Conservation (phyloP, 2,113 vertebrate genomes). For the Brienomyrus brachyistius region DNA sequence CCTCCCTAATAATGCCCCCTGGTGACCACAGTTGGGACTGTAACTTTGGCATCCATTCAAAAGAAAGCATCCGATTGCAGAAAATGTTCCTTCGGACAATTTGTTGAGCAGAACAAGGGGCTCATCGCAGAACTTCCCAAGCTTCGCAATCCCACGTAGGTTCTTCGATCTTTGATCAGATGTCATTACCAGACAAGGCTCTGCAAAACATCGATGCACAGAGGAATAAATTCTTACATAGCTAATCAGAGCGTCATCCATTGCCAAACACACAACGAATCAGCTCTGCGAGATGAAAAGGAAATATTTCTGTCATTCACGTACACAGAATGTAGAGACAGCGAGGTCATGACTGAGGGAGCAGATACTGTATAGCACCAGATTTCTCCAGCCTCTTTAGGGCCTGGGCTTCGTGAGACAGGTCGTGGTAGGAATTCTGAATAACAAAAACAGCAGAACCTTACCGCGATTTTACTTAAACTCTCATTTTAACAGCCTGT, state of each 20-base stretch:
- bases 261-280: not conserved
- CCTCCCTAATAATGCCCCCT: not conserved
- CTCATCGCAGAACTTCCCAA: not conserved
- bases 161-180: not conserved
- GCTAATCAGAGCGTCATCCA: not conserved
- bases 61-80: not conserved
- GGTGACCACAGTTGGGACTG: not conserved
- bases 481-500: not conserved
- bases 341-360: conserved; percentile 46
- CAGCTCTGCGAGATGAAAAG: not conserved
- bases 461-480: not conserved
- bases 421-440: conserved; percentile 60
- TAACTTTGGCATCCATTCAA: not conserved
- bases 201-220: not conserved
- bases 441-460: conserved; percentile 2
- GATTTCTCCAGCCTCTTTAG: conserved; percentile 58
- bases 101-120: not conserved
- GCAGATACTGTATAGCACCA: conserved; percentile 52
- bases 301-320: not conserved
- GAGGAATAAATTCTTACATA: not conserved
- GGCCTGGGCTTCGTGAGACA: conserved; percentile 52
- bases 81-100: not conserved
- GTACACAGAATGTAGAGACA: not conserved
- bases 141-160: not conserved
- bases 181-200: not conserved